Conservation (phyloP, 2,888 invertebrate genomes). For the Coelopa pilipes region DNA sequence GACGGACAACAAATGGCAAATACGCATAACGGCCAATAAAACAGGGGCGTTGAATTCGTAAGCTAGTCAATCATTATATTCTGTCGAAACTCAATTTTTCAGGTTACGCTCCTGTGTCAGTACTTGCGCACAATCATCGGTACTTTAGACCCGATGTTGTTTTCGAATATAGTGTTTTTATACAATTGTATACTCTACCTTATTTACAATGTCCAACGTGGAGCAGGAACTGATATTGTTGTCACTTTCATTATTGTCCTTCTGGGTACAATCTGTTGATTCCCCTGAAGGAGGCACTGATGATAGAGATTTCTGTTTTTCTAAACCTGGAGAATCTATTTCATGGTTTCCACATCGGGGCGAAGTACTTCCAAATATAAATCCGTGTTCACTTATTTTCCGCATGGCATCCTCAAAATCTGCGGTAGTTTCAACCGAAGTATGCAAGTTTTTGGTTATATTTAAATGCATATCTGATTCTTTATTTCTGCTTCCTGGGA, state of each 20-base stretch:
- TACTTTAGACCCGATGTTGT: neutral
- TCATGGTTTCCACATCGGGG: constrained; percentile 52
- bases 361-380: constrained; percentile 62
- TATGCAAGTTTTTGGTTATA: neutral
- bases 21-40: too few species aligned
- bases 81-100: neutral
- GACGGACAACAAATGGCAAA: too few species aligned
- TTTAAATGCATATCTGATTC: neutral
- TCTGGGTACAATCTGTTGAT: constrained; percentile 59
- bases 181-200: constrained; percentile 50
- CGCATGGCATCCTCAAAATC: constrained; percentile 47
- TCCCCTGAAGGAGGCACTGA: constrained; percentile 48
- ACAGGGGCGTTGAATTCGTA: too few species aligned
- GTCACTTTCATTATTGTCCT: constrained; percentile 64
- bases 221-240: constrained; percentile 66
- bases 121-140: constrained; percentile 16
- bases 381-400: constrained; percentile 52
- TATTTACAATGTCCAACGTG: constrained; percentile 65
- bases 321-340: constrained; percentile 9
- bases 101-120: constrained; percentile 16
- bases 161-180: neutral
- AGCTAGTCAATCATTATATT: neutral
- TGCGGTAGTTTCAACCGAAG: neutral
- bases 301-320: constrained; percentile 1
- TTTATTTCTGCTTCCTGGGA: neutral